Percentiles rank a stretch among this genome's conserved stretches.
These are phyloP conservation scores for Kryphioiulus occultus DNA, from an alignment of 2,888 invertebrate genomes.

Conservation along the genomic window DNA sequence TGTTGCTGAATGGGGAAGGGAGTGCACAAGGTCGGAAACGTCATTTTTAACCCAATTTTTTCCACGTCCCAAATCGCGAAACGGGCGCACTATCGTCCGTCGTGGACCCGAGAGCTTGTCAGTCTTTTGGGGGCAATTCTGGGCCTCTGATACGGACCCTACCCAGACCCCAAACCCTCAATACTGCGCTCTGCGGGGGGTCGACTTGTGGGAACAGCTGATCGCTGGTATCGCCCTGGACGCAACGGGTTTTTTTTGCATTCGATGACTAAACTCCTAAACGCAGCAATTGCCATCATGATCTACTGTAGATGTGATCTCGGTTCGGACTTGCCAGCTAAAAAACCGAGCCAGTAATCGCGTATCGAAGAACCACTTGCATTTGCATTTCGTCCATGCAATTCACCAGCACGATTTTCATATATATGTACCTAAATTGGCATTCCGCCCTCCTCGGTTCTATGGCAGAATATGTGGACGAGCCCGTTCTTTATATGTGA, in stretches of 20 bases:
- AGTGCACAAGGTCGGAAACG: slow-evolving; percentile 42
- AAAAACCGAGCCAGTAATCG: too few species aligned
- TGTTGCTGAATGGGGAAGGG: slow-evolving; percentile 22
- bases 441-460: too few species aligned
- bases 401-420: too few species aligned
- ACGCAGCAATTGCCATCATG: neutral
- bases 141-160: neutral
- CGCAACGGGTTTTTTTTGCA: neutral
- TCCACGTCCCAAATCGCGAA: neutral
- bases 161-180: neutral
- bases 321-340: neutral
- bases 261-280: too few species aligned
- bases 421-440: too few species aligned
- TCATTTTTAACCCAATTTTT: slow-evolving; percentile 37
- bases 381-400: too few species aligned
- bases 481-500: too few species aligned
- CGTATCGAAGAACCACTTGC: too few species aligned
- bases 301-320: neutral
- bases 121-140: neutral
- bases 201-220: slow-evolving; percentile 30
- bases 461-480: too few species aligned
- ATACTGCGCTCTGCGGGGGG: neutral
- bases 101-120: neutral
- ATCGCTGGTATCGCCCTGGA: neutral
- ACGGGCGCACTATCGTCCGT: neutral